Conservation (phyloP, 2,888 invertebrate species). For the Rhabditoides inermis region DNA sequence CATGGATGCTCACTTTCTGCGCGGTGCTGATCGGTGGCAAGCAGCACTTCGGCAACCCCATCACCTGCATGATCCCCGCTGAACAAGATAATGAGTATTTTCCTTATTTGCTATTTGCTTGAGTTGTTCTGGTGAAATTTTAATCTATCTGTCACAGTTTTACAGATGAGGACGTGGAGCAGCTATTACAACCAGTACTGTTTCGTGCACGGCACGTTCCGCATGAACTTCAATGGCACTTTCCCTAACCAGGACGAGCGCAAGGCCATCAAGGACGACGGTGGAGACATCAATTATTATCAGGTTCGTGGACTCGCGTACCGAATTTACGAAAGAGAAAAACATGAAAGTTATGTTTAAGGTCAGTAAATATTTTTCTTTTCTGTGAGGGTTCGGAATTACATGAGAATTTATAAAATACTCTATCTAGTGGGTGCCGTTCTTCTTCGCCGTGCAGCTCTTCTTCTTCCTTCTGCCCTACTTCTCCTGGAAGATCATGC, state of each 20-base stretch:
- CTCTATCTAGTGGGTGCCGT: constrained; percentile 19
- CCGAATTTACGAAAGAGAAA: no score
- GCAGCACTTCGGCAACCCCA: constrained; percentile 24
- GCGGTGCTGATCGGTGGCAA: constrained; percentile 16
- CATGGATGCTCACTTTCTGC: constrained; percentile 13
- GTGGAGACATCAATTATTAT: constrained; percentile 15
- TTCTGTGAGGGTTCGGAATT: no score
- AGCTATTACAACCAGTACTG: constrained; percentile 17
- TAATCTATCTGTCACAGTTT: background rate
- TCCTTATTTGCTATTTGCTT: no score
- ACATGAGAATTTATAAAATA: no score
- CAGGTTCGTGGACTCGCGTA: constrained; percentile 1
- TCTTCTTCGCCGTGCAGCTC: constrained; percentile 19
- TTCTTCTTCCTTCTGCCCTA: constrained; percentile 17
- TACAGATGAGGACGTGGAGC: constrained; percentile 15
- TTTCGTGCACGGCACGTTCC: constrained; percentile 19
- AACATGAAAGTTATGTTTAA: no score
- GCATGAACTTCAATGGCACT: constrained; percentile 8
- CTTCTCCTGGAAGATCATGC: constrained; percentile 18
- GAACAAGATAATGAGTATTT: constrained; percentile 14
- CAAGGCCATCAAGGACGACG: no score
- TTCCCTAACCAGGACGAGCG: constrained; percentile 2
- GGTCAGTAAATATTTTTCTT: background rate
- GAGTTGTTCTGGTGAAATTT: background rate
- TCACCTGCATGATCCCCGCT: constrained; percentile 17